These are phyloP conservation scores for Hylyphantes graminicola DNA, from an alignment of 1,140 invertebrate species.

Conservation along the genomic window DNA sequence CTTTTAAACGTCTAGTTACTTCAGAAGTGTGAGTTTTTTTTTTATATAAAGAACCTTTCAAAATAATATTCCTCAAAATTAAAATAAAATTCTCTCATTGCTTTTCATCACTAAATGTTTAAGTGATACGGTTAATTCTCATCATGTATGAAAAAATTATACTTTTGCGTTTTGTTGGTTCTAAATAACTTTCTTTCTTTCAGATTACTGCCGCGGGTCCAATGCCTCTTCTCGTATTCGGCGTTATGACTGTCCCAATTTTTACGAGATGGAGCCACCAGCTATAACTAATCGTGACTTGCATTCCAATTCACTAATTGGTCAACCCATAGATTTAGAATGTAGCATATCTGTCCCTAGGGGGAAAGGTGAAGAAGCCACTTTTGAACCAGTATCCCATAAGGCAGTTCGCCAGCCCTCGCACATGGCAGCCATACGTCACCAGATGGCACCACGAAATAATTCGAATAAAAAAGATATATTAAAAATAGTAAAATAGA, in stretches of 20 bases:
- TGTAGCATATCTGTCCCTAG: too few relatives aligned
- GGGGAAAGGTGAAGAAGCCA: too few relatives aligned
- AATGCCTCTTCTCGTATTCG: conserved; percentile 13
- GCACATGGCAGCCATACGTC: too few relatives aligned
- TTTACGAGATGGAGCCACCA: conserved; percentile 49
- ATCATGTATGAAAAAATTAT: neutral
- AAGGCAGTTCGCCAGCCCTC: too few relatives aligned
- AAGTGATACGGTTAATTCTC: neutral
- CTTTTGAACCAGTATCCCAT: too few relatives aligned
- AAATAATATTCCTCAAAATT: too few relatives aligned
- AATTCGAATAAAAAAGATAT: too few relatives aligned
- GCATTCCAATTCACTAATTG: conserved; percentile 24
- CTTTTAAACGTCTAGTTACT: too few relatives aligned
- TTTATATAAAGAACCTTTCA: neutral
- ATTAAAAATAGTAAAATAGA: too few relatives aligned
- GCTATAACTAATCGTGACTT: conserved; percentile 1
- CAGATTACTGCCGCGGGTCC: conserved; percentile 53
- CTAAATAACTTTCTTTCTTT: neutral
- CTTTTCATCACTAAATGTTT: neutral
- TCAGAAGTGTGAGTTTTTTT: neutral
- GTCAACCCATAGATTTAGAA: too few relatives aligned
- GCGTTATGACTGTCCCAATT: conserved; percentile 53
- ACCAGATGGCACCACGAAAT: too few relatives aligned
- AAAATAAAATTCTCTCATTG: too few relatives aligned
- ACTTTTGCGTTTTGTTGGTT: neutral